Evolutionary conservation across 1,140 invertebrate genomes (phyloP).

Genomic region (Lepidurus arcticus): DNA sequence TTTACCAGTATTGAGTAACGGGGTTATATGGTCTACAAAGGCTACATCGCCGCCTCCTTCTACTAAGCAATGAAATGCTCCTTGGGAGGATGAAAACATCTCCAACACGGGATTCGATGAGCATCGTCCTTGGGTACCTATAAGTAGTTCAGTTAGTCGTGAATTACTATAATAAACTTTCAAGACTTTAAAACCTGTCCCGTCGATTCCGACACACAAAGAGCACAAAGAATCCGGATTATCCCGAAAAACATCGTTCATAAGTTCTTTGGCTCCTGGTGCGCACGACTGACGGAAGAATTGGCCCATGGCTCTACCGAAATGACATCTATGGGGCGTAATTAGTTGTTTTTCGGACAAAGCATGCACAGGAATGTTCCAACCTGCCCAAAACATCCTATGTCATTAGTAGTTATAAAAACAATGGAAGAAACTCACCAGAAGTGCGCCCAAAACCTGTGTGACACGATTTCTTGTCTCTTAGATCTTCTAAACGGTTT

Average conservation of each 20-base stretch:
- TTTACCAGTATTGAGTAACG: conserved; percentile 55
- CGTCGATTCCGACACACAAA: conserved; percentile 45
- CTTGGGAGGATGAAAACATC: conserved; percentile 47
- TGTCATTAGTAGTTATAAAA: conserved; percentile 12
- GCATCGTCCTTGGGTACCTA: conserved; percentile 39
- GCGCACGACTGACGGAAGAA: conserved; percentile 61
- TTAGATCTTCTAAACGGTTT: conserved; percentile 54
- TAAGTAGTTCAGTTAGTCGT: conserved; percentile 30
- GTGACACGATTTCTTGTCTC: conserved; percentile 60
- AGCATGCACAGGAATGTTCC: conserved; percentile 49
- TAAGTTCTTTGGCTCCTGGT: conserved; percentile 44
- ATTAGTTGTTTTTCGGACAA: conserved; percentile 49
- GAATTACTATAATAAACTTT: neutral
- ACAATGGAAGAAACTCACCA: conserved; percentile 36
- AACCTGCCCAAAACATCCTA: conserved; percentile 42
- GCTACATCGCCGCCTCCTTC: conserved; percentile 75
- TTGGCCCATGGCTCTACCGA: conserved; percentile 46
- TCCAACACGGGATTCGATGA: conserved; percentile 43
- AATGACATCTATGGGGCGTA: conserved; percentile 44
- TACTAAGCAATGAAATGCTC: conserved; percentile 72
- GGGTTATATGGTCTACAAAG: conserved; percentile 67
- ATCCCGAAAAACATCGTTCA: conserved; percentile 36
- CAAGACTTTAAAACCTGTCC: conserved; percentile 11
- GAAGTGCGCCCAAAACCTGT: conserved; percentile 42
- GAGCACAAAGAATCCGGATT: conserved; percentile 44